Percentiles rank a stretch among this genome's conserved stretches.
These are phyloP conservation scores for Leucosticte australis DNA, from an alignment of 2,113 vertebrate species.

Conservation along the genomic window DNA sequence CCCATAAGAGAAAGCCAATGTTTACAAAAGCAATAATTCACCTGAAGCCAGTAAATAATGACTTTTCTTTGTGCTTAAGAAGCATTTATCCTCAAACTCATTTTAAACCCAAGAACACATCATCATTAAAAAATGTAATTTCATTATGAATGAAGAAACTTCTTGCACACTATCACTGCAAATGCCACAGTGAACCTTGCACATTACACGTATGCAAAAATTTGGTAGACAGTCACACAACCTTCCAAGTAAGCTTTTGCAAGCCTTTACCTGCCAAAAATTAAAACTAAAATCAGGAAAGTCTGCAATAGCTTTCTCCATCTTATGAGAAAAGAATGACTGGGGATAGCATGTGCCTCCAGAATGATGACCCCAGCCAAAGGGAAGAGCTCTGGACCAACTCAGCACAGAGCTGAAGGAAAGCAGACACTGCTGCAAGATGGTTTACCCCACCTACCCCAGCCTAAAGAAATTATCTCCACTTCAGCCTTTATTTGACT, in stretches of 20 bases:
- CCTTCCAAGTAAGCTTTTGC: not conserved
- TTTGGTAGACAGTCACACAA: not conserved
- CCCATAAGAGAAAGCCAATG: not conserved
- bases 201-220: not conserved
- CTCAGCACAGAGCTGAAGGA: not conserved
- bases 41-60: not conserved
- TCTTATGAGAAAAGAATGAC: not conserved
- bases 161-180: not conserved
- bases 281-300: not conserved
- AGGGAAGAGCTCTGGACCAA: not conserved
- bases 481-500: not conserved
- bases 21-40: not conserved
- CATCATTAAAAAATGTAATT: not conserved
- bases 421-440: not conserved
- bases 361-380: not conserved
- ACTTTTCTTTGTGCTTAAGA: not conserved
- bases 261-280: not conserved
- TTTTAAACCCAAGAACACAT: not conserved
- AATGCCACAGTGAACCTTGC: not conserved
- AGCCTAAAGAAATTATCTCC: not conserved
- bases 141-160: not conserved
- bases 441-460: not conserved
- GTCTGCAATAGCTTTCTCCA: not conserved
- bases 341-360: not conserved
- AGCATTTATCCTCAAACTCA: not conserved